phyloP scores from a whole-genome alignment of 2,888 invertebrate species.

The Oithona nana region DNA sequence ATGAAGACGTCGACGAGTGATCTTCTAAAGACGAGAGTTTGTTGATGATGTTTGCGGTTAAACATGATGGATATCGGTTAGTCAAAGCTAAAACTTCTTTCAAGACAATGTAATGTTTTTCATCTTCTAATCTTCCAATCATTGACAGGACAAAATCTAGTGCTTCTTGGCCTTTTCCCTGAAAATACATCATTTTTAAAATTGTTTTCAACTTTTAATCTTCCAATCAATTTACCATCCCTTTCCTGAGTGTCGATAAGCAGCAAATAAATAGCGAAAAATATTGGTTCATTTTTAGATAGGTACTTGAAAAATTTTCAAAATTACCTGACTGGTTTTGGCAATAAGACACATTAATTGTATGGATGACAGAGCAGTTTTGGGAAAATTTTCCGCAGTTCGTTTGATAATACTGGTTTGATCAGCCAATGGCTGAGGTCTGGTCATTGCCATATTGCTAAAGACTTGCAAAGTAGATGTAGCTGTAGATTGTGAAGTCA shows the following conservation, averaged over 20 bases:
- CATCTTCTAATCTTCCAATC: constrained; percentile 1
- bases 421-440: constrained; percentile 47
- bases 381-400: constrained; percentile 33
- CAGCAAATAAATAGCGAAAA: no score
- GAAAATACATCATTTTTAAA: constrained; percentile 20
- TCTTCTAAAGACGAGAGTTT: constrained; percentile 38
- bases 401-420: constrained; percentile 47
- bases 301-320: background rate
- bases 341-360: constrained; percentile 29
- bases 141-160: constrained; percentile 51
- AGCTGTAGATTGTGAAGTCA: constrained; percentile 40
- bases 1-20: constrained; percentile 36
- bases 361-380: constrained; percentile 22
- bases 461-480: constrained; percentile 50
- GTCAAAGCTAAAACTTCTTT: constrained; percentile 61
- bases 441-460: constrained; percentile 48
- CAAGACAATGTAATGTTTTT: constrained; percentile 32
- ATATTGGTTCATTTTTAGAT: no score
- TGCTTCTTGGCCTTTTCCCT: constrained; percentile 62
- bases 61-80: constrained; percentile 56
- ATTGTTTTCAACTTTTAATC: no score
- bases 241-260: no score
- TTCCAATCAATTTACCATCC: no score
- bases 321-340: constrained; percentile 26
- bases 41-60: constrained; percentile 37